Conservation (phyloP, 2,888 invertebrate genomes). For the Teinopalpus imperialis region DNA sequence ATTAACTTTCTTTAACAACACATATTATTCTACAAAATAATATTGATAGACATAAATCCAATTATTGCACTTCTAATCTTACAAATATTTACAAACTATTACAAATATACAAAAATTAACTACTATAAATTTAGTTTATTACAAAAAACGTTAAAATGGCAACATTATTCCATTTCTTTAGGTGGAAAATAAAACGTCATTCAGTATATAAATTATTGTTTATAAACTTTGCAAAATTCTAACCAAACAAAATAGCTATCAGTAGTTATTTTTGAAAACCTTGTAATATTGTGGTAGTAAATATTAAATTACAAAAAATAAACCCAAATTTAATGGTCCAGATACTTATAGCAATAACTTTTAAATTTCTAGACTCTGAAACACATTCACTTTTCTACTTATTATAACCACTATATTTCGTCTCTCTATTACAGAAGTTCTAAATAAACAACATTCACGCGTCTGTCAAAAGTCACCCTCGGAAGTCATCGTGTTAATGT, state of each 20-base stretch:
- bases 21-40: too few relatives aligned
- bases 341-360: conserved; percentile 27
- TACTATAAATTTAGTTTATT: conserved; percentile 27
- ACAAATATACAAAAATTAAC: conserved; percentile 52
- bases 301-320: conserved; percentile 43
- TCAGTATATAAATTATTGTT: neutral
- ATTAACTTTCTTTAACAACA: too few relatives aligned
- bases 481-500: conserved; percentile 78
- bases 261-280: too few relatives aligned
- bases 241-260: neutral
- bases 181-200: neutral
- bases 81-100: conserved; percentile 36
- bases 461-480: conserved; percentile 70
- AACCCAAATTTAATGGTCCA: conserved; percentile 63
- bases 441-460: conserved; percentile 69
- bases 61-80: conserved; percentile 22
- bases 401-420: conserved; percentile 37
- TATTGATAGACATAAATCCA: too few relatives aligned
- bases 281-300: conserved; percentile 24
- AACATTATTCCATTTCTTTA: neutral
- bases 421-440: conserved; percentile 53
- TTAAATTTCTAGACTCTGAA: conserved; percentile 25
- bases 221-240: neutral
- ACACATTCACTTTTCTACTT: conserved; percentile 42
- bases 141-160: neutral